These are phyloP conservation scores for Aldrovandia affinis DNA, from an alignment of 2,797 vertebrate species.

Conservation along the genomic window DNA sequence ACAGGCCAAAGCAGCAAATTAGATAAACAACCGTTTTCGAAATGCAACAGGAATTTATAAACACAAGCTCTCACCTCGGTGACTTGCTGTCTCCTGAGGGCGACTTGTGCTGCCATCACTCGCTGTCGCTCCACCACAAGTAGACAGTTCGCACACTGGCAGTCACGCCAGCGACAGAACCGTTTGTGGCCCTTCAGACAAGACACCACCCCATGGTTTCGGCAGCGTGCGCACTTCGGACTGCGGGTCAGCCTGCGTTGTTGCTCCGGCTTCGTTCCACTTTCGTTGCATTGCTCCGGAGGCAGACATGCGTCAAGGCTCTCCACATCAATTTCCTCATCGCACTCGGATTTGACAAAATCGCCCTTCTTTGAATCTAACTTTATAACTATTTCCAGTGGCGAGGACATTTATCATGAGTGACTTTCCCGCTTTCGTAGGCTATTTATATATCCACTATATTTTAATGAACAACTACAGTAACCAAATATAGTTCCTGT, in stretches of 20 bases:
- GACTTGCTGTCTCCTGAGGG: constrained; percentile 73
- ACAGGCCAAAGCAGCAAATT: constrained; percentile 27
- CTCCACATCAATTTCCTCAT: constrained; percentile 64
- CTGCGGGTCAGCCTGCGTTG: constrained; percentile 64
- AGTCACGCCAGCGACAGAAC: constrained; percentile 77
- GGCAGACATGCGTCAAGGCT: constrained; percentile 60
- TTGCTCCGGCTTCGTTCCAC: constrained; percentile 38
- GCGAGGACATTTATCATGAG: constrained; percentile 69
- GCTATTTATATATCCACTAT: not conserved
- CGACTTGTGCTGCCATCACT: constrained; percentile 82
- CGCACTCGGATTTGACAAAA: constrained; percentile 49
- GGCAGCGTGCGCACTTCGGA: constrained; percentile 70
- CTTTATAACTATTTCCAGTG: constrained; percentile 61
- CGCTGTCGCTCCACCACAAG: constrained; percentile 80
- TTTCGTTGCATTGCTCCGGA: constrained; percentile 38
- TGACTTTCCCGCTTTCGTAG: constrained; percentile 9
- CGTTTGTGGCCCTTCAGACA: constrained; percentile 81
- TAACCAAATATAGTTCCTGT: not conserved
- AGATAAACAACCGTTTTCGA: not conserved
- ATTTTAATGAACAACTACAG: constrained; percentile 14
- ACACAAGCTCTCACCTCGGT: constrained; percentile 55
- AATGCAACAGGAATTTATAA: not conserved
- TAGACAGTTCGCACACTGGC: constrained; percentile 76
- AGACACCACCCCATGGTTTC: constrained; percentile 72
- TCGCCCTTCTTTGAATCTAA: constrained; percentile 53